Percentiles rank a stretch among this genome's conserved stretches.
Evolutionary conservation across 2,113 vertebrate genomes (phyloP).

Genomic region (Sceloporus tristichus): DNA sequence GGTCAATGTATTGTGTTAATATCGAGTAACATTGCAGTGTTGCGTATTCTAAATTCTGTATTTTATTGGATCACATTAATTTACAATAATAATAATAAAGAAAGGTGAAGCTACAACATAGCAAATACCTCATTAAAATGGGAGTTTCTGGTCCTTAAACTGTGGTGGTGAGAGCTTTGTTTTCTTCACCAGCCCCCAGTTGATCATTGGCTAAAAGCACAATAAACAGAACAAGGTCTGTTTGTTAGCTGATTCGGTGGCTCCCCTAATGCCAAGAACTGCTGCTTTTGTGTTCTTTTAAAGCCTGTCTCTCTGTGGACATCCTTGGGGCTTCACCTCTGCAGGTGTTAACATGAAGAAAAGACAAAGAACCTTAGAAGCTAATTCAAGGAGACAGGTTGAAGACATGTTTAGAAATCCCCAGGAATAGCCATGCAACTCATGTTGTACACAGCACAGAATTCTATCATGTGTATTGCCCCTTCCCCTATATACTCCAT

Average conservation of each 20-base stretch:
- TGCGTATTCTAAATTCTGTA: too few relatives aligned
- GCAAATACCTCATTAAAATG: too few relatives aligned
- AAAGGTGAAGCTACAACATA: too few relatives aligned
- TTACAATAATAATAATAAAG: too few relatives aligned
- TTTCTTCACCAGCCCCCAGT: too few relatives aligned
- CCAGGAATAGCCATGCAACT: not conserved
- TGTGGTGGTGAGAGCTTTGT: too few relatives aligned
- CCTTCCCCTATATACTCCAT: not conserved
- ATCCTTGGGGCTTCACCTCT: slow-evolving; percentile 35
- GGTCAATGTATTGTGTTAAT: too few relatives aligned
- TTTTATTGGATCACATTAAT: too few relatives aligned
- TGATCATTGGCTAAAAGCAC: too few relatives aligned
- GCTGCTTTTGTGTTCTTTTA: not conserved
- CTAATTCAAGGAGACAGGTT: slow-evolving; percentile 15
- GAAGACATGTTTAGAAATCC: not conserved
- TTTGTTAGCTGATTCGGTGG: not conserved
- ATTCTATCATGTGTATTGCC: not conserved
- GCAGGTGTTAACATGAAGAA: slow-evolving; percentile 30
- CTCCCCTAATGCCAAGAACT: not conserved
- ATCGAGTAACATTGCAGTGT: too few relatives aligned
- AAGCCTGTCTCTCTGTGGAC: slow-evolving; percentile 17
- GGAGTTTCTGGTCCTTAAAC: too few relatives aligned
- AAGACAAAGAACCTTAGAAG: slow-evolving; percentile 5
- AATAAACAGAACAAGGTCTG: too few relatives aligned
- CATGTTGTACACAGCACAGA: not conserved